Percentiles rank a stretch among this genome's conserved stretches.
Conservation (phyloP, 2,888 invertebrate genomes). For the Baccha elongata region DNA sequence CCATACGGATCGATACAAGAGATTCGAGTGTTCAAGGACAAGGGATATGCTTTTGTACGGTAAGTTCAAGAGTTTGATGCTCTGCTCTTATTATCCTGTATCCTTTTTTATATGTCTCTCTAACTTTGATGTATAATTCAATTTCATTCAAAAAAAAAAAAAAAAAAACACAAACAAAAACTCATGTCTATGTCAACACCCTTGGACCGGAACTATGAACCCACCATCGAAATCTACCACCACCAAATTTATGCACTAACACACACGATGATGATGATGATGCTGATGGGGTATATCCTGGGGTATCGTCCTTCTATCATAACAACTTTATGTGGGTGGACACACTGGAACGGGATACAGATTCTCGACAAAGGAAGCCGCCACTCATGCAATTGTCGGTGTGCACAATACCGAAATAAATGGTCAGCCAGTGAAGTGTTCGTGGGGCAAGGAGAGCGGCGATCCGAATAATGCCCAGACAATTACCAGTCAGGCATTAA, state of each 20-base stretch:
- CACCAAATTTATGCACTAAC: constrained; percentile 7
- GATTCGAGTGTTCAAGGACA: constrained; percentile 99
- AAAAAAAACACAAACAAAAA: constrained; percentile 7
- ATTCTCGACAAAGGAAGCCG: constrained; percentile 99
- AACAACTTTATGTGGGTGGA: constrained; percentile 44
- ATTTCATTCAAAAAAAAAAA: constrained; percentile 47
- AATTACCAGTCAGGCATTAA: constrained; percentile 85
- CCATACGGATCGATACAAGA: constrained; percentile 98
- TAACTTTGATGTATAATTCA: constrained; percentile 67
- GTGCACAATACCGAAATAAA: constrained; percentile 98
- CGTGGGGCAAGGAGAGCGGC: constrained; percentile 99
- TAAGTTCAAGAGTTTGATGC: constrained; percentile 80
- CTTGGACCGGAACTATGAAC: constrained; percentile 41
- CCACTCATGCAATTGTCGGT: constrained; percentile 98
- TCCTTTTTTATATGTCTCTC: constrained; percentile 15
- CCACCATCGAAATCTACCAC: constrained; percentile 24
- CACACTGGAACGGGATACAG: constrained; percentile 83
- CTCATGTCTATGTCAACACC: constrained; percentile 58
- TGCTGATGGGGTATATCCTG: constrained; percentile 9
- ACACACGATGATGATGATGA: constrained; percentile 1
- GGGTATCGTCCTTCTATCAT: constrained; percentile 13
- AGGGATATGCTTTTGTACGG: constrained; percentile 99
- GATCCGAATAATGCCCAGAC: constrained; percentile 93
- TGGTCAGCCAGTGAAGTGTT: constrained; percentile 98
- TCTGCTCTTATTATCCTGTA: constrained; percentile 16